These are phyloP conservation scores for Amphipoea oculea DNA, from an alignment of 2,888 invertebrate genomes.

Conservation along the genomic window DNA sequence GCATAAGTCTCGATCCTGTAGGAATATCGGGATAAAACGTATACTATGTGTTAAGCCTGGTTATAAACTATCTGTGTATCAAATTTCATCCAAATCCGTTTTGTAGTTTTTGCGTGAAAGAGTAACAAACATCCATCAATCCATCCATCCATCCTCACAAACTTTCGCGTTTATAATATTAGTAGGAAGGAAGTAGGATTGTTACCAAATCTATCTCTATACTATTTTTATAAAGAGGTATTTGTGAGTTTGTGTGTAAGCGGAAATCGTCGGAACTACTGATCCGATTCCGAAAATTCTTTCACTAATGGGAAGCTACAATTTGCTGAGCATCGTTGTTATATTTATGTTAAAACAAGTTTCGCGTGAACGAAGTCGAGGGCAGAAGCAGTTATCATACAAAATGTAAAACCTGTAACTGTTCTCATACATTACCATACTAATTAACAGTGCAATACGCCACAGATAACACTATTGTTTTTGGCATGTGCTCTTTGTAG, in stretches of 20 bases:
- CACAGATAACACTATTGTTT: not conserved
- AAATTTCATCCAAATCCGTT: too few species aligned
- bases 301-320: not conserved
- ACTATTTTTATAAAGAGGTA: not conserved
- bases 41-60: too few species aligned
- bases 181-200: too few species aligned
- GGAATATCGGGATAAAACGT: too few species aligned
- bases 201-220: too few species aligned
- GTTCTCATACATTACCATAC: not conserved
- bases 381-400: not conserved
- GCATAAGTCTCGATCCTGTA: too few species aligned
- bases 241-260: too few species aligned
- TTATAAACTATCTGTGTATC: too few species aligned
- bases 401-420: not conserved
- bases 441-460: not conserved
- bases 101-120: too few species aligned
- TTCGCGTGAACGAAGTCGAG: not conserved
- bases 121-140: too few species aligned
- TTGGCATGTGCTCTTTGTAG: not conserved
- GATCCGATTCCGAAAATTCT: not conserved
- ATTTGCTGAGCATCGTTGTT: not conserved
- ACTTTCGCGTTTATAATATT: too few species aligned
- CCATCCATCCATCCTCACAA: too few species aligned
- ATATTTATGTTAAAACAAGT: not conserved
- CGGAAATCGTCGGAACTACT: not conserved